A percentile compares a stretch with the other conserved stretches of the same genome.
Evolutionary conservation across 30 jellyfish, hydroid and myxozoan species (phyloP).

Genomic region (Phacellophora camtschatica): DNA sequence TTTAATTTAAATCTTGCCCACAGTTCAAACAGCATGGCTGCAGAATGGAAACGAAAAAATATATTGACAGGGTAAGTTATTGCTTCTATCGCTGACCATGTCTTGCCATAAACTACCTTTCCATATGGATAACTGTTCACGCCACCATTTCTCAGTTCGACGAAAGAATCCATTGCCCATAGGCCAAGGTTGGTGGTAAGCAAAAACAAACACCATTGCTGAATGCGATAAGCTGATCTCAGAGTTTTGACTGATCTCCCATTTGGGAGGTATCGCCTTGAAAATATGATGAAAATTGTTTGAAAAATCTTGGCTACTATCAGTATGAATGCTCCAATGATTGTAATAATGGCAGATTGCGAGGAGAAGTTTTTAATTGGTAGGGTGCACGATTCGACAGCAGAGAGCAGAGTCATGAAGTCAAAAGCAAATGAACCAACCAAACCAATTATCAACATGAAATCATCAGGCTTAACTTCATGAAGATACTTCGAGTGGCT

Average conservation of each 20-base stretch:
- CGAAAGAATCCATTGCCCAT: conserved; percentile 7
- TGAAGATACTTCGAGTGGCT: neutral
- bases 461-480: neutral
- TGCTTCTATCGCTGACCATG: conserved; percentile 16
- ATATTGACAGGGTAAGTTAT: conserved; percentile 7
- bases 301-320: neutral
- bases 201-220: neutral
- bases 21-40: conserved; percentile 29
- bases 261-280: neutral
- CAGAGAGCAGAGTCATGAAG: neutral
- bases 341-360: neutral
- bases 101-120: neutral
- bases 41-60: conserved; percentile 31
- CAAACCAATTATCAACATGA: neutral
- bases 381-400: neutral
- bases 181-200: neutral
- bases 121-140: conserved; percentile 2
- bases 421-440: neutral
- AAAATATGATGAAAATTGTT: neutral
- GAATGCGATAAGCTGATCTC: neutral
- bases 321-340: neutral
- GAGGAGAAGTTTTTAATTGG: neutral
- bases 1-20: conserved; percentile 8
- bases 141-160: neutral
- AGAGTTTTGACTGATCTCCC: neutral